These are phyloP conservation scores for Hermetia illucens DNA, from an alignment of 1,140 invertebrate genomes.

Conservation along the genomic window DNA sequence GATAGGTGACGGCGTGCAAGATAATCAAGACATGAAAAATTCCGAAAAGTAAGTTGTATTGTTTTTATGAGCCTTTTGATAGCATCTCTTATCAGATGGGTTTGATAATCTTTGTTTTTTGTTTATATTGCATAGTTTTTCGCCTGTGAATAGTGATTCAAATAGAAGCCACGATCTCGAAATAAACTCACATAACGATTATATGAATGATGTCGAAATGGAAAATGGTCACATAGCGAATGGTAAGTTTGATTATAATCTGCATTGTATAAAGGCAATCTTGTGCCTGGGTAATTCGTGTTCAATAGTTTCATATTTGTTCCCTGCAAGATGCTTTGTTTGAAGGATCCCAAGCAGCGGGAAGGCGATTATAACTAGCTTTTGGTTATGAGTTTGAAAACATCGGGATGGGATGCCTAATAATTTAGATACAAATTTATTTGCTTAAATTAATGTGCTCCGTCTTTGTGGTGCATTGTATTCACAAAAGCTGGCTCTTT, in stretches of 20 bases:
- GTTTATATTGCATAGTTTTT: conserved; percentile 4
- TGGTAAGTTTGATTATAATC: conserved; percentile 17
- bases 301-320: too few relatives aligned
- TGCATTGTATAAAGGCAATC: too few relatives aligned
- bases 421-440: too few relatives aligned
- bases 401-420: too few relatives aligned
- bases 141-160: conserved; percentile 12
- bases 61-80: conserved; percentile 11
- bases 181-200: conserved; percentile 7
- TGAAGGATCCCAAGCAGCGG: too few relatives aligned
- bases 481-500: too few relatives aligned
- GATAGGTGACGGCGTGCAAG: conserved; percentile 27
- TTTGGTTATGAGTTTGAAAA: too few relatives aligned
- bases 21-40: conserved; percentile 15
- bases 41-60: conserved; percentile 10
- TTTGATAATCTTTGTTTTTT: conserved; percentile 12
- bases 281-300: too few relatives aligned
- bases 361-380: too few relatives aligned
- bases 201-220: conserved; percentile 26
- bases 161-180: background rate
- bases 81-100: conserved; percentile 21
- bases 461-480: too few relatives aligned
- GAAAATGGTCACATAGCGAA: conserved; percentile 26
- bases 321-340: too few relatives aligned
- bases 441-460: too few relatives aligned